phyloP scores from a whole-genome alignment of 2,888 invertebrate genomes.

The Caenorhabditis zanzibari region DNA sequence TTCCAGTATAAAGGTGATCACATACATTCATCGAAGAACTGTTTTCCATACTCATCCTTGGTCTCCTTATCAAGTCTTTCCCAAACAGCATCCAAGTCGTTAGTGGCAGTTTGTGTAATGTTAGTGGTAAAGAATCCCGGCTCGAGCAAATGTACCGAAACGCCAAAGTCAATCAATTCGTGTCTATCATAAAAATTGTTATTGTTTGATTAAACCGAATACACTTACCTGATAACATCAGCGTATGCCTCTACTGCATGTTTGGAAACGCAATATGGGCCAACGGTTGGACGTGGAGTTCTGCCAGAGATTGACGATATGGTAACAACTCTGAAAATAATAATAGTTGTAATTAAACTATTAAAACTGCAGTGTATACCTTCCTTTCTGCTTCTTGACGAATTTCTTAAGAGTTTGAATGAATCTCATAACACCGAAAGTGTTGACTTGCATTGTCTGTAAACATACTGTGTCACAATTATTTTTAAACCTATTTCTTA shows the following conservation, averaged over 20 bases:
- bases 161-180: conserved; percentile 77
- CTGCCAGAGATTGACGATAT: conserved; percentile 84
- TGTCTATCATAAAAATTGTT: conserved; percentile 66
- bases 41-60: conserved; percentile 69
- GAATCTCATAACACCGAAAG: conserved; percentile 83
- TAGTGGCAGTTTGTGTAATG: conserved; percentile 75
- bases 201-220: conserved; percentile 19
- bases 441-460: conserved; percentile 79
- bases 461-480: background rate
- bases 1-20: background rate
- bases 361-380: background rate
- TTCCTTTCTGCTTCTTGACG: conserved; percentile 72
- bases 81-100: conserved; percentile 72
- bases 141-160: conserved; percentile 77
- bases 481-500: conserved; percentile 7
- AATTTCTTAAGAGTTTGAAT: conserved; percentile 76
- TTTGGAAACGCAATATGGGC: conserved; percentile 81
- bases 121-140: conserved; percentile 81
- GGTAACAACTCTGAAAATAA: conserved; percentile 82
- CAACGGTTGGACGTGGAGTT: conserved; percentile 80
- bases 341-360: background rate
- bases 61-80: conserved; percentile 61
- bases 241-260: conserved; percentile 80
- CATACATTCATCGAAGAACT: conserved; percentile 71
- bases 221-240: conserved; percentile 76